Evolutionary conservation across 2,888 invertebrate genomes (phyloP).

Genomic region (Synergus itoensis): DNA sequence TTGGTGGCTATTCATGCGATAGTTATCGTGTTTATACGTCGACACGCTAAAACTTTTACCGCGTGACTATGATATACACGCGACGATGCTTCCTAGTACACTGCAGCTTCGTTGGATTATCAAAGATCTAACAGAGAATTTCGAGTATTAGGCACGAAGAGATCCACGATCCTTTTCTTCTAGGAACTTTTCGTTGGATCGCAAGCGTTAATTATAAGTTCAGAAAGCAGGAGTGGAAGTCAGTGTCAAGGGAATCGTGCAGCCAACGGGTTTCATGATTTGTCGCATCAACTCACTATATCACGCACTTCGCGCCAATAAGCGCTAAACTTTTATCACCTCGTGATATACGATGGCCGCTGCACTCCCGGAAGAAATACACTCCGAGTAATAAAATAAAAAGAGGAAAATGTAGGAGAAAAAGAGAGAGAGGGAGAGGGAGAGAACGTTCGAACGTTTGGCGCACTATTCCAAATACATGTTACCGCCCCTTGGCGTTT

Average conservation of each 20-base stretch:
- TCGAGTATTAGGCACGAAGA: slow-evolving; percentile 40
- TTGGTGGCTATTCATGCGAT: slow-evolving; percentile 50
- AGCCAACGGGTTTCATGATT: slow-evolving; percentile 45
- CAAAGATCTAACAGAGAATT: slow-evolving; percentile 38
- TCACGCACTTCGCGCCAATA: slow-evolving; percentile 48
- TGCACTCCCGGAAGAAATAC: slow-evolving; percentile 49
- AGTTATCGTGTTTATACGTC: slow-evolving; percentile 45
- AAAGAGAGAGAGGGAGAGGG: too few species aligned
- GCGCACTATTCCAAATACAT: slow-evolving; percentile 44
- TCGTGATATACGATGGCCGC: slow-evolving; percentile 48
- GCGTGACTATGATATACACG: slow-evolving; percentile 42
- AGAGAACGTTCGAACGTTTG: slow-evolving; percentile 45
- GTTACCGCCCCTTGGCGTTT: slow-evolving; percentile 11
- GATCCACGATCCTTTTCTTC: slow-evolving; percentile 17
- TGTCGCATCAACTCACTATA: slow-evolving; percentile 50
- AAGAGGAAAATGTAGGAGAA: slow-evolving; percentile 25
- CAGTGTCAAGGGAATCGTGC: slow-evolving; percentile 40
- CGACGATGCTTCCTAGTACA: slow-evolving; percentile 41
- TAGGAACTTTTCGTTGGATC: slow-evolving; percentile 9
- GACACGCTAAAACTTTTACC: slow-evolving; percentile 41
- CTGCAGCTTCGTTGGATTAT: slow-evolving; percentile 32
- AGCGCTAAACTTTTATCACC: slow-evolving; percentile 58
- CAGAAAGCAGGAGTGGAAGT: background rate
- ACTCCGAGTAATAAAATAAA: slow-evolving; percentile 51
- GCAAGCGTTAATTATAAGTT: slow-evolving; percentile 39